Evolutionary conservation across 2,888 invertebrate species (phyloP).

Genomic region (Drosophila parthenogenetica): DNA sequence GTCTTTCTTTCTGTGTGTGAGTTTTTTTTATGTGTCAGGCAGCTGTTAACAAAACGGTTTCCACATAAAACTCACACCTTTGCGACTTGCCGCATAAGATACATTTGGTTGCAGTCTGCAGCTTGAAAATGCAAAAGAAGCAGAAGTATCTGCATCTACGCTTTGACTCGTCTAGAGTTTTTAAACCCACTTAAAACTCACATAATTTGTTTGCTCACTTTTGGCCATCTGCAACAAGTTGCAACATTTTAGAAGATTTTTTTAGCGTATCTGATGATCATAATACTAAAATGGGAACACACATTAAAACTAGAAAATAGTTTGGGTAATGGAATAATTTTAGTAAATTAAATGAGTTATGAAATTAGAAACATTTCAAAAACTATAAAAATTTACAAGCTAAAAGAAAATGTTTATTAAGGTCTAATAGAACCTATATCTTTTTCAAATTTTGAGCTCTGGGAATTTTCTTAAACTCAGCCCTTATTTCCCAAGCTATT

Average conservation of each 20-base stretch:
- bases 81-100: slow-evolving; percentile 1
- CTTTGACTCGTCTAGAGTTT: slow-evolving; percentile 44
- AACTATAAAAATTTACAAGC: too few relatives aligned
- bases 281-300: too few relatives aligned
- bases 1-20: not conserved
- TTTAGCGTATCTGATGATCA: too few relatives aligned
- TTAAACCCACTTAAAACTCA: slow-evolving; percentile 72
- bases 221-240: slow-evolving; percentile 9
- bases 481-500: too few relatives aligned
- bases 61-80: slow-evolving; percentile 78
- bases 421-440: too few relatives aligned
- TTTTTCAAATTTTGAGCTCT: too few relatives aligned
- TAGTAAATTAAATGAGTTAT: too few relatives aligned
- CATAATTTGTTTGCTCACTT: slow-evolving; percentile 43
- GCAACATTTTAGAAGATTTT: not conserved
- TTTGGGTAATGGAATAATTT: too few relatives aligned
- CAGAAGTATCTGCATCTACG: slow-evolving; percentile 33
- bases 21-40: slow-evolving; percentile 42
- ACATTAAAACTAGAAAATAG: too few relatives aligned
- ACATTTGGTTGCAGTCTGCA: slow-evolving; percentile 33
- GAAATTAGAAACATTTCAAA: too few relatives aligned
- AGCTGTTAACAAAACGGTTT: slow-evolving; percentile 81
- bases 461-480: too few relatives aligned
- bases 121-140: not conserved
- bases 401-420: too few relatives aligned